Conservation (phyloP, 2,797 vertebrate species). For the Dromococcyx pavoninus region DNA sequence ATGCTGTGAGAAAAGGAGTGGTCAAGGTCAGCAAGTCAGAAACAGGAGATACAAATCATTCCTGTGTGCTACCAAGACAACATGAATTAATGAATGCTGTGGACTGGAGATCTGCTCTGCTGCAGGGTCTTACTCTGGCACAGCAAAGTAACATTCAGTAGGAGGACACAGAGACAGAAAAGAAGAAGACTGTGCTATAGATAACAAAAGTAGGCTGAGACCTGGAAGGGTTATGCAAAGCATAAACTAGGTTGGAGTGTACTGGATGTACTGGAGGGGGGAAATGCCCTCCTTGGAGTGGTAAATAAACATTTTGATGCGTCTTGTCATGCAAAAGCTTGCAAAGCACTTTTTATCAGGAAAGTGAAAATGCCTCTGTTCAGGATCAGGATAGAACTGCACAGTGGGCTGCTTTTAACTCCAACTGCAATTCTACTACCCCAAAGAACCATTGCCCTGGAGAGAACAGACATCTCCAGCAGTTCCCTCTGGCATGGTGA, state of each 20-base stretch:
- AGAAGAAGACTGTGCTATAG: not conserved
- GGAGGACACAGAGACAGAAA: not conserved
- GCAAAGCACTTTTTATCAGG: not conserved
- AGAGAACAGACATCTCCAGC: not conserved
- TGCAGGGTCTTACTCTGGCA: not conserved
- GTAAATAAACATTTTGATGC: not conserved
- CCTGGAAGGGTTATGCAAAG: not conserved
- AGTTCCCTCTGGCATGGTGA: not conserved
- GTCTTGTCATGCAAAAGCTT: not conserved
- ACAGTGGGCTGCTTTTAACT: not conserved
- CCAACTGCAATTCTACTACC: not conserved
- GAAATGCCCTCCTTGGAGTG: not conserved
- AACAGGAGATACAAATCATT: not conserved
- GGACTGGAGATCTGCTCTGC: not conserved
- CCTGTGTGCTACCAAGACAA: not conserved
- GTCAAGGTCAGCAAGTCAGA: not conserved
- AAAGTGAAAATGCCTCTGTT: not conserved
- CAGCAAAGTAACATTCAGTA: accelerated
- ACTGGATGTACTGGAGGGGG: too few relatives aligned
- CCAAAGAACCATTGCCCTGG: not conserved
- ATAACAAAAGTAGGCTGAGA: not conserved
- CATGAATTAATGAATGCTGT: not conserved
- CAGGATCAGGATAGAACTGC: not conserved
- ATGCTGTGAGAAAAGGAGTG: accelerated
- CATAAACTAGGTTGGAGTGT: not conserved